phyloP scores from a whole-genome alignment of 2,797 vertebrate genomes.

The Crocodylus rhombifer region DNA sequence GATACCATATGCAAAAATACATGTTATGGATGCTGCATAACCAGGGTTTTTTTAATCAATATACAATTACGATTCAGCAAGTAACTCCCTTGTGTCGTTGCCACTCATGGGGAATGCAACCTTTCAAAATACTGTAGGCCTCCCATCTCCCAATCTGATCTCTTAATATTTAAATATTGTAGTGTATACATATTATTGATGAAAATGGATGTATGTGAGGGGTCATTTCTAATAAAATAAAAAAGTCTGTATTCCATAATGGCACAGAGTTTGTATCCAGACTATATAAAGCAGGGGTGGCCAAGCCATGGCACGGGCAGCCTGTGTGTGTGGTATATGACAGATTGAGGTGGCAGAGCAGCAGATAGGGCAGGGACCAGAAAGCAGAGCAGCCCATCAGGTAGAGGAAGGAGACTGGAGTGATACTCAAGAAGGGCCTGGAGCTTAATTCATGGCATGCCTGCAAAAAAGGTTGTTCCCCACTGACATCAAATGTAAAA shows the following conservation, averaged over 20 bases:
- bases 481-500: no score
- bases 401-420: no score
- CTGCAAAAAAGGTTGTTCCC: no score
- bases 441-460: no score
- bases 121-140: neutral
- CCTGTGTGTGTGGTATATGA: no score
- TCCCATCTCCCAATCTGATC: neutral
- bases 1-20: neutral
- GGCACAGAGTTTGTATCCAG: neutral
- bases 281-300: neutral
- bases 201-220: neutral
- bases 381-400: no score
- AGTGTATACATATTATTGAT: neutral
- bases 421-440: no score
- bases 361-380: no score
- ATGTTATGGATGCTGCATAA: neutral
- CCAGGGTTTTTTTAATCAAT: neutral
- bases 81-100: neutral
- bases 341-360: no score
- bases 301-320: no score
- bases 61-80: neutral
- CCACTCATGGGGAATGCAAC: neutral
- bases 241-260: neutral
- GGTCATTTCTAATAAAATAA: neutral
- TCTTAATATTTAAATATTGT: neutral